phyloP scores from a whole-genome alignment of 2,797 vertebrate species.

The Cossypha niveicapilla region DNA sequence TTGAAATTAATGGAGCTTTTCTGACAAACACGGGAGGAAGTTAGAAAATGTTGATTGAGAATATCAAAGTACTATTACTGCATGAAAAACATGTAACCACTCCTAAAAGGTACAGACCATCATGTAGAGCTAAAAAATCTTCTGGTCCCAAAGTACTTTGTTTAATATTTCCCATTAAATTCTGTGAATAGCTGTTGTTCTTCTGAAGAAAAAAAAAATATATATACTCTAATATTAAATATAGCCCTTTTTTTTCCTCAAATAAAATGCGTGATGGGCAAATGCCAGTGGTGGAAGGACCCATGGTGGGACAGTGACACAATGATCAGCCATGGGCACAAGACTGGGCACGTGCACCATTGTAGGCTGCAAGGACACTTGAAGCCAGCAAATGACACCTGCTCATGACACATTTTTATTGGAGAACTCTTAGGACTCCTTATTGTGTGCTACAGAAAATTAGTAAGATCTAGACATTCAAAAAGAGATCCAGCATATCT shows the following conservation, averaged over 20 bases:
- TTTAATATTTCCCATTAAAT: neutral
- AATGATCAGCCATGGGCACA: fast-evolving
- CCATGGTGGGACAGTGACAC: neutral
- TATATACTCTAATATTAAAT: neutral
- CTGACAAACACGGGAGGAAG: neutral
- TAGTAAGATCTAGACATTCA: neutral
- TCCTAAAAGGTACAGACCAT: neutral
- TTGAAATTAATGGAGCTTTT: neutral
- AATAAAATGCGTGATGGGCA: neutral
- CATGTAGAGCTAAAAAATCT: neutral
- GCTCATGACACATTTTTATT: neutral
- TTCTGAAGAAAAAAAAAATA: neutral
- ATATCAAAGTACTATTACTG: neutral
- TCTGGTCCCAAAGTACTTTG: neutral
- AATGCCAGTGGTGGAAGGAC: neutral
- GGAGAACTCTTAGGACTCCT: neutral
- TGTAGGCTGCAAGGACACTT: neutral
- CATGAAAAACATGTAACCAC: neutral
- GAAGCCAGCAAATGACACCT: neutral
- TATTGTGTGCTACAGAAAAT: neutral
- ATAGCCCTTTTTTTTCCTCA: neutral
- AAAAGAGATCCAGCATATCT: neutral
- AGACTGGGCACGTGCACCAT: fast-evolving
- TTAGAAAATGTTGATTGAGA: neutral
- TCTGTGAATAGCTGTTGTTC: neutral